Percentiles rank a stretch among this genome's conserved stretches.
These are phyloP conservation scores for Argynnis bischoffii DNA, from an alignment of 2,888 invertebrate species.

Conservation along the genomic window DNA sequence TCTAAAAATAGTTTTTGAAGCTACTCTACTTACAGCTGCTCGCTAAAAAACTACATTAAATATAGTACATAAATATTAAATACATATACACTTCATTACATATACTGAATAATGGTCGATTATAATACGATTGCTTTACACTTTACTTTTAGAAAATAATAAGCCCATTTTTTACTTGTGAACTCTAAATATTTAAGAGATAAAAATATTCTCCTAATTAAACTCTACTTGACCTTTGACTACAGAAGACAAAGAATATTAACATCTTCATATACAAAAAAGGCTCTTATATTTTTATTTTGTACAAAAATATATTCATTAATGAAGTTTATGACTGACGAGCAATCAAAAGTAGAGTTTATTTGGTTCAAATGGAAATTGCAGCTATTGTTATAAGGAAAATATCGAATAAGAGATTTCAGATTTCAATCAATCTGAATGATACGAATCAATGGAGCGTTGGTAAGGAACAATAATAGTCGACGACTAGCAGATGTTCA, in stretches of 20 bases:
- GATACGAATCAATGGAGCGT: slow-evolving; percentile 19
- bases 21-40: too few relatives aligned
- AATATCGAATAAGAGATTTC: slow-evolving; percentile 12
- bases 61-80: too few relatives aligned
- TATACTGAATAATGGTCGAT: too few relatives aligned
- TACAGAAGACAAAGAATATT: background rate
- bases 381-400: slow-evolving; percentile 16
- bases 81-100: too few relatives aligned
- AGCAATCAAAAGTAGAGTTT: background rate
- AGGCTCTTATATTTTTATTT: background rate
- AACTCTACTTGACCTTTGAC: too few relatives aligned
- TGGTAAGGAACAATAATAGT: slow-evolving; percentile 17
- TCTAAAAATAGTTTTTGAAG: too few relatives aligned
- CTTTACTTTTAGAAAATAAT: background rate
- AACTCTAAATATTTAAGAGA: too few relatives aligned
- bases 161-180: background rate
- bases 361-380: slow-evolving; percentile 15
- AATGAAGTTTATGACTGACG: slow-evolving; percentile 1
- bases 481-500: background rate
- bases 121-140: background rate
- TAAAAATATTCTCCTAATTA: too few relatives aligned
- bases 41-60: too few relatives aligned
- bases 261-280: background rate
- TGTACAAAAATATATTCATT: background rate
- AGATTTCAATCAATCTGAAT: slow-evolving; percentile 25